Percentiles rank a stretch among this genome's conserved stretches.
Evolutionary conservation across 2,888 invertebrate genomes (phyloP).

Genomic region (Dasysyrphus albostriatus): DNA sequence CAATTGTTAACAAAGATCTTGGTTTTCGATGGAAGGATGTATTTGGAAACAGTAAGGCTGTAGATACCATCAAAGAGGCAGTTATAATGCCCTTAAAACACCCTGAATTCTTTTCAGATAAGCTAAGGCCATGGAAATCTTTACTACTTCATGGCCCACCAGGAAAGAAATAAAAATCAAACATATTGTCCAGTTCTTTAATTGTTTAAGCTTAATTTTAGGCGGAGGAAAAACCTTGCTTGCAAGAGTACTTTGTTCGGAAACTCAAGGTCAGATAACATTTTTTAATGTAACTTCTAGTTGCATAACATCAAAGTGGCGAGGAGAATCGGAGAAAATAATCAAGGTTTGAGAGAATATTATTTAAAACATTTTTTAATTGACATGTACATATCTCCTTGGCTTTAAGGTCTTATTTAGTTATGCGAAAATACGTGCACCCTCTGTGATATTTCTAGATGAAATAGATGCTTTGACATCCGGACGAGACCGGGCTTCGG

Average conservation of each 20-base stretch:
- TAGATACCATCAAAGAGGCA: conserved; percentile 92
- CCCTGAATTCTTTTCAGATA: conserved; percentile 89
- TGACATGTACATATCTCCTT: background rate
- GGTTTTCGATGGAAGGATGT: conserved; percentile 92
- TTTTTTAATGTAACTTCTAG: conserved; percentile 97
- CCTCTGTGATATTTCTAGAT: conserved; percentile 96
- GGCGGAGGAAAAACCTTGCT: conserved; percentile 95
- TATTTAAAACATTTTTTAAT: background rate
- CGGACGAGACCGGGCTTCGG: conserved; percentile 86
- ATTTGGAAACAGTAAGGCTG: conserved; percentile 90
- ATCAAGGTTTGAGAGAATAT: conserved; percentile 86
- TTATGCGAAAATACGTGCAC: conserved; percentile 92
- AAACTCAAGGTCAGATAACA: conserved; percentile 88
- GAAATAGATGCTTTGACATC: conserved; percentile 95
- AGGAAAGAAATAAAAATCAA: conserved; percentile 73
- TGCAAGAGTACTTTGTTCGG: conserved; percentile 94
- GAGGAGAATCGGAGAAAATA: conserved; percentile 97
- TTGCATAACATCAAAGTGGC: conserved; percentile 96
- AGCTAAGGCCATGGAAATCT: conserved; percentile 93
- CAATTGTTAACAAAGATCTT: conserved; percentile 83
- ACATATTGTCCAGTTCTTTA: background rate
- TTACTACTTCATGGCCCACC: conserved; percentile 87
- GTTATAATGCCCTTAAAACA: conserved; percentile 91
- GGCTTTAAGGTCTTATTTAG: conserved; percentile 91
- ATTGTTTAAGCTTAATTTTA: conserved; percentile 12